phyloP scores from a whole-genome alignment of 2,797 vertebrate genomes.

The Rallus crepitans region DNA sequence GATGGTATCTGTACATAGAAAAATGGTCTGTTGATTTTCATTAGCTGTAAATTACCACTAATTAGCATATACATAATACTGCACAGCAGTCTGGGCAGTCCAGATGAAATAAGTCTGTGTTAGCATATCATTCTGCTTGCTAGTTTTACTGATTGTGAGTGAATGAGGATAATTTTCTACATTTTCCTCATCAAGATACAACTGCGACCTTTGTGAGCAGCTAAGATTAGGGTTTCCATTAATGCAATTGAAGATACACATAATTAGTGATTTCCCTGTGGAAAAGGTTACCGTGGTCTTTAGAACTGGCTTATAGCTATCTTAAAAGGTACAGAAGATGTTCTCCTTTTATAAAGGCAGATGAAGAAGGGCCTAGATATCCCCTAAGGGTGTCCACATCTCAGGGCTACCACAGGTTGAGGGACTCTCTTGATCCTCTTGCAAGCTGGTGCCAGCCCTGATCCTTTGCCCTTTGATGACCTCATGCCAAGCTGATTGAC shows the following conservation, averaged over 20 bases:
- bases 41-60: neutral
- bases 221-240: neutral
- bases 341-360: neutral
- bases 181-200: neutral
- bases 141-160: conserved; percentile 2
- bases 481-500: neutral
- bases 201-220: neutral
- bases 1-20: neutral
- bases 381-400: neutral
- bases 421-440: neutral
- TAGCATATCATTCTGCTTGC: neutral
- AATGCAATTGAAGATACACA: neutral
- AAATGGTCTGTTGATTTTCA: neutral
- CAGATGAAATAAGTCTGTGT: neutral
- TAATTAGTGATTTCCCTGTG: neutral
- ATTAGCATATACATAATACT: neutral
- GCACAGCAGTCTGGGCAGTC: neutral
- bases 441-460: neutral
- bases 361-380: neutral
- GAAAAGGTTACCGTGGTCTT: neutral
- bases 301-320: neutral
- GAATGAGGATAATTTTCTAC: conserved; percentile 23
- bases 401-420: neutral
- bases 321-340: neutral
- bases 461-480: neutral